Conservation (phyloP, 92 coral and sea anemone species). For the Pocillopora meandrina region DNA sequence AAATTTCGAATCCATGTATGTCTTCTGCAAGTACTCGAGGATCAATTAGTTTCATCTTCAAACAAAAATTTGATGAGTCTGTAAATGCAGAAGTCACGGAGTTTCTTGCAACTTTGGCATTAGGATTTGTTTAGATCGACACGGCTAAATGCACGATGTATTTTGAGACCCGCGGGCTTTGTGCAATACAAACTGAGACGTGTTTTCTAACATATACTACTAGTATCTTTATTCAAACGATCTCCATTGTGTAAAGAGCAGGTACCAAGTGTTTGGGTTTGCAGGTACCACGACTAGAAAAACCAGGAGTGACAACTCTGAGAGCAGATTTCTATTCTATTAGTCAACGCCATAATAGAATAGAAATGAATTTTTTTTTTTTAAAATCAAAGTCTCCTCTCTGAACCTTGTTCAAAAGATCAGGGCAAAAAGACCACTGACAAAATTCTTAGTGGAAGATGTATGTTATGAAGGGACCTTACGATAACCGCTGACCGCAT, state of each 20-base stretch:
- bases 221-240: constrained; percentile 1
- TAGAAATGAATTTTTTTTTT: too few species aligned
- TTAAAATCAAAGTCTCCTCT: too few species aligned
- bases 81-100: too few species aligned
- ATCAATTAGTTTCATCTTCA: constrained; percentile 16
- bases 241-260: constrained; percentile 6
- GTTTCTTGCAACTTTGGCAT: not conserved
- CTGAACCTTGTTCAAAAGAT: too few species aligned
- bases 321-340: too few species aligned
- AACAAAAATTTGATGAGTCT: not conserved
- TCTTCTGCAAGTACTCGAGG: not conserved
- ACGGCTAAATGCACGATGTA: not conserved
- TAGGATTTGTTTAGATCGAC: not conserved
- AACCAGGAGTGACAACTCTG: not conserved
- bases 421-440: too few species aligned
- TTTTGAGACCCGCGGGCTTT: not conserved
- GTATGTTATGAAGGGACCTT: too few species aligned
- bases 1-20: not conserved
- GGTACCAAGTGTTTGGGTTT: constrained; percentile 10
- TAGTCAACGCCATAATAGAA: too few species aligned
- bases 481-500: too few species aligned
- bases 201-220: not conserved
- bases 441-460: too few species aligned
- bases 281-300: constrained; percentile 14
- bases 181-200: constrained; percentile 3